Evolutionary conservation across 1,140 invertebrate genomes (phyloP).

Genomic region (Drosophila rufa): DNA sequence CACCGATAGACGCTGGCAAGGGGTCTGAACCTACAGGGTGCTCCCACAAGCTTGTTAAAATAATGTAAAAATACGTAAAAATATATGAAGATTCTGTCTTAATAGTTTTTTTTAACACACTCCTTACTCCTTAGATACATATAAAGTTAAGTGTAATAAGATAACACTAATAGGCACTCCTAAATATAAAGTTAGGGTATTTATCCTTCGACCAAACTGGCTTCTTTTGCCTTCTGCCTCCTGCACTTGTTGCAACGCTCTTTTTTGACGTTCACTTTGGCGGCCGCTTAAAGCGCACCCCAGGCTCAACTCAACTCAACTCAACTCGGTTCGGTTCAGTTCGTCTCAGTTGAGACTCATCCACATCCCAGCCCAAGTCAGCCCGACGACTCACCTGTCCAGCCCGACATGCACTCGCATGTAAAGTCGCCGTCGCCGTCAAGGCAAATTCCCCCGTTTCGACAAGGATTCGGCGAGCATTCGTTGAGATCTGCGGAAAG

Average conservation of each 20-base stretch:
- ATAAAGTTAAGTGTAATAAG: too few species aligned
- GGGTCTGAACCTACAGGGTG: too few species aligned
- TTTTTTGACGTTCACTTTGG: constrained; percentile 68
- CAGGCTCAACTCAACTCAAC: neutral
- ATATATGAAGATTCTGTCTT: too few species aligned
- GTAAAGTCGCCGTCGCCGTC: constrained; percentile 91
- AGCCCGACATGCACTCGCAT: constrained; percentile 91
- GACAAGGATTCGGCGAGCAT: constrained; percentile 90
- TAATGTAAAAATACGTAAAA: too few species aligned
- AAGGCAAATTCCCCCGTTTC: constrained; percentile 91
- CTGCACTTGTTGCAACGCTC: constrained; percentile 71
- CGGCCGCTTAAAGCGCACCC: constrained; percentile 47
- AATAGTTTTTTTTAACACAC: too few species aligned
- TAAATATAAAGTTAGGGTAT: constrained; percentile 18
- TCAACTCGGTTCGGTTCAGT: neutral
- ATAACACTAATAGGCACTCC: too few species aligned
- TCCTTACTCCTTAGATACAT: too few species aligned
- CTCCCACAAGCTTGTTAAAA: too few species aligned
- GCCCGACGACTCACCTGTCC: constrained; percentile 88
- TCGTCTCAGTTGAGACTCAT: constrained; percentile 31
- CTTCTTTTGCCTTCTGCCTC: constrained; percentile 1
- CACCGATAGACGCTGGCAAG: too few species aligned
- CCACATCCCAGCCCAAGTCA: constrained; percentile 18
- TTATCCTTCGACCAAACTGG: neutral
- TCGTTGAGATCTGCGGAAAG: constrained; percentile 91